phyloP scores from a whole-genome alignment of 2,113 vertebrate genomes.

The Jacana jacana region DNA sequence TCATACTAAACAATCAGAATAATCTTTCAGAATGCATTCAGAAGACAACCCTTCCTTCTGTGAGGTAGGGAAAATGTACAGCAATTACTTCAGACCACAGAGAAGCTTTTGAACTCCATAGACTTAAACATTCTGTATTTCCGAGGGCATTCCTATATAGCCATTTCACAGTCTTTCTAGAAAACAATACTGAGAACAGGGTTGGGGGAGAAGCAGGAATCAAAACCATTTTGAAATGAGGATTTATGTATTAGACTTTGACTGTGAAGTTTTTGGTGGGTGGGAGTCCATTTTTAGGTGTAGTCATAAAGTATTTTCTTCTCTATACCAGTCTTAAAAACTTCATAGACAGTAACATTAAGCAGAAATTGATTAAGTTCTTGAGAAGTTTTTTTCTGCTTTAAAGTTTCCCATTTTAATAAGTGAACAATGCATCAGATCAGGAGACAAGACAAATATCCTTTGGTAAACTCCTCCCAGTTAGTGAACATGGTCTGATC shows the following conservation, averaged over 20 bases:
- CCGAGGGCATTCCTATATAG: not conserved
- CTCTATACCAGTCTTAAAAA: not conserved
- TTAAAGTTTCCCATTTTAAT: not conserved
- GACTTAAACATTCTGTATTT: not conserved
- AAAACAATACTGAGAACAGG: not conserved
- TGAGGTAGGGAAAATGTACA: not conserved
- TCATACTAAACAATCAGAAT: not conserved
- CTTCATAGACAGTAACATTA: not conserved
- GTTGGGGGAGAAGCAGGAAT: not conserved
- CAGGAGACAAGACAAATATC: not conserved
- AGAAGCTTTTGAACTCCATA: not conserved
- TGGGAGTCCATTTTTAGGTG: not conserved
- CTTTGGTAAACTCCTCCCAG: not conserved
- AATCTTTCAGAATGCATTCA: not conserved
- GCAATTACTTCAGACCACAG: not conserved
- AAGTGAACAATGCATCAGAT: not conserved
- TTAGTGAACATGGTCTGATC: not conserved
- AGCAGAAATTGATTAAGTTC: not conserved
- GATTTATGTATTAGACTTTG: not conserved
- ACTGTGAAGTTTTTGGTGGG: not conserved
- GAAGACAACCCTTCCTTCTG: not conserved
- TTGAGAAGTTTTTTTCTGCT: not conserved
- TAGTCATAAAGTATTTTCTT: not conserved
- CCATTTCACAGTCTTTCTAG: not conserved
- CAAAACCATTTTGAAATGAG: not conserved